A percentile compares a stretch with the other conserved stretches of the same genome.
These are phyloP conservation scores for Andrena flavipes DNA, from an alignment of 2,888 invertebrate genomes.

Conservation along the genomic window DNA sequence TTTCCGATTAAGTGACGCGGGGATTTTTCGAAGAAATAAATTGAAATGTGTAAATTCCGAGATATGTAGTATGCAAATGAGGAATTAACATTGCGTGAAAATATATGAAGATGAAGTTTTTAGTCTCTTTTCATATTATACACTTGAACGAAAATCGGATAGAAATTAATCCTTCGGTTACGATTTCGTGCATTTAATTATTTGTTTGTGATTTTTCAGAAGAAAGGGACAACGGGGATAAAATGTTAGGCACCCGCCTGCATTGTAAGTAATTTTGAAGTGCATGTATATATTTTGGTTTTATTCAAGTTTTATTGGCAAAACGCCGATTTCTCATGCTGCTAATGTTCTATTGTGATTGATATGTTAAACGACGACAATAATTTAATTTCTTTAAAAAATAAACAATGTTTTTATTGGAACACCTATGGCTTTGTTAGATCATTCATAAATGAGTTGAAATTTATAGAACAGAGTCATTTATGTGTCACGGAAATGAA, in stretches of 20 bases:
- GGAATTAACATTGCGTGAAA: neutral
- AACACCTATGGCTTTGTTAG: neutral
- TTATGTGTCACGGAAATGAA: neutral
- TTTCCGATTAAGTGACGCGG: conserved; percentile 7
- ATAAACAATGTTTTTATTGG: neutral
- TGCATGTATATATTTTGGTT: neutral
- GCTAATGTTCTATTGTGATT: neutral
- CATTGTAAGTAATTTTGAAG: conserved; percentile 14
- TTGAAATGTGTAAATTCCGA: neutral
- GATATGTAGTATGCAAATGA: neutral
- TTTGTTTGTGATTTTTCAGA: conserved; percentile 6
- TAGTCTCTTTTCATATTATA: too few species aligned
- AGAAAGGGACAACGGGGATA: neutral
- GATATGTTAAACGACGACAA: neutral
- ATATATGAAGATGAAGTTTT: too few species aligned
- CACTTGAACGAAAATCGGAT: neutral
- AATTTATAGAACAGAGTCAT: neutral
- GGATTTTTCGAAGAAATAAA: neutral
- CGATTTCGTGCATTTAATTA: too few species aligned
- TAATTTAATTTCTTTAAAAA: neutral
- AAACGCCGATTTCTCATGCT: too few species aligned
- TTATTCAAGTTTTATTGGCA: too few species aligned
- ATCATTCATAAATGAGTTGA: neutral
- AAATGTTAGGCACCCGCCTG: neutral
- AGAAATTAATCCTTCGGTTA: too few species aligned